Percentiles rank a stretch among this genome's conserved stretches.
These are phyloP conservation scores for Ranitomeya variabilis DNA, from an alignment of 2,113 vertebrate species.

Conservation along the genomic window DNA sequence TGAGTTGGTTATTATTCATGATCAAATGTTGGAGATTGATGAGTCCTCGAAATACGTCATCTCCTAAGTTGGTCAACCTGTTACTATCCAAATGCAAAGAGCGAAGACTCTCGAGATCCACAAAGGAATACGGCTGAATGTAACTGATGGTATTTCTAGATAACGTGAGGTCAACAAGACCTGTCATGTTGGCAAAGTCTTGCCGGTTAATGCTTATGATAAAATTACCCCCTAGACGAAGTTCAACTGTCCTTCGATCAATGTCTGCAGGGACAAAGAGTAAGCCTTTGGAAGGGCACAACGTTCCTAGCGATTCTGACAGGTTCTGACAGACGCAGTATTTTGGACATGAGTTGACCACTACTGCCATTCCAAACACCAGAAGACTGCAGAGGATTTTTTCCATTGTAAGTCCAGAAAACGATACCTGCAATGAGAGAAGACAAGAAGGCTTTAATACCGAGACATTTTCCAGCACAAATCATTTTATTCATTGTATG, in stretches of 20 bases:
- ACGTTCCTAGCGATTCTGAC: conserved; percentile 94
- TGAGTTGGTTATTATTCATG: conserved; percentile 95
- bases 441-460: conserved; percentile 5
- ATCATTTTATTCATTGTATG: background rate
- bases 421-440: conserved; percentile 72
- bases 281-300: conserved; percentile 95
- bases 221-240: conserved; percentile 93
- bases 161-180: conserved; percentile 94
- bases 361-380: conserved; percentile 88
- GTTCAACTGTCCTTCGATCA: conserved; percentile 92
- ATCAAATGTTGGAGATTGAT: conserved; percentile 96
- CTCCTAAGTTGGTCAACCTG: conserved; percentile 86
- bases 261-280: conserved; percentile 94
- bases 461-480: background rate
- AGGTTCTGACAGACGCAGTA: conserved; percentile 98
- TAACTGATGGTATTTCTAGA: conserved; percentile 94
- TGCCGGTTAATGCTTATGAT: conserved; percentile 91
- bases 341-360: conserved; percentile 92
- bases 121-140: conserved; percentile 94
- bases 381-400: conserved; percentile 91
- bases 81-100: conserved; percentile 95
- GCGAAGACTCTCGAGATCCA: conserved; percentile 92
- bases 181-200: conserved; percentile 97
- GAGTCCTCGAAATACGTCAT: conserved; percentile 88
- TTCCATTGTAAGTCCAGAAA: conserved; percentile 91